Evolutionary conservation across 2,113 vertebrate species (phyloP).

Genomic region (Podarcis raffonei): DNA sequence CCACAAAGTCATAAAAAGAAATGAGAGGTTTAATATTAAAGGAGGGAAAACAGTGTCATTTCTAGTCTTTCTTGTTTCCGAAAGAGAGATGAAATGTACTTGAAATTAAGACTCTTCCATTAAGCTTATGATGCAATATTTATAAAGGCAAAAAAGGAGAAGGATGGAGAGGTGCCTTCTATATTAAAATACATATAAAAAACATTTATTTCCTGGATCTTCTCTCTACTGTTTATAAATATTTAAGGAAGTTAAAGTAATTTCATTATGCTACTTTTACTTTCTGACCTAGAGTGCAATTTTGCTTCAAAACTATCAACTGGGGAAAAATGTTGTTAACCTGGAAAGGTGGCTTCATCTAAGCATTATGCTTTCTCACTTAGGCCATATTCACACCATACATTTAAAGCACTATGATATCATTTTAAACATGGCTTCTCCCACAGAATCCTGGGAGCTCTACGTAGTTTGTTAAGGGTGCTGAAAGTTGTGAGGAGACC

Average conservation of each 20-base stretch:
- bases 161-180: background rate
- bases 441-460: too few relatives aligned
- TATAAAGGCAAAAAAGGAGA: background rate
- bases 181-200: conserved; percentile 30
- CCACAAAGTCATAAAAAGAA: background rate
- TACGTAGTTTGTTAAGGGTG: too few relatives aligned
- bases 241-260: background rate
- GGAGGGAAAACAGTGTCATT: background rate
- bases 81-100: conserved; percentile 18
- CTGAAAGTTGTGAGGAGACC: too few relatives aligned
- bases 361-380: background rate
- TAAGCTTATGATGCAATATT: background rate
- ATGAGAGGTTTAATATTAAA: background rate
- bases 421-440: too few relatives aligned
- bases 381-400: background rate
- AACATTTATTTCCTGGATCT: background rate
- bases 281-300: background rate
- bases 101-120: conserved; percentile 3
- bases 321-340: background rate
- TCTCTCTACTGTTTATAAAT: conserved; percentile 4
- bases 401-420: too few relatives aligned
- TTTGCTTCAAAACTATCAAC: background rate
- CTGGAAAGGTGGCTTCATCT: conserved; percentile 1
- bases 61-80: background rate
- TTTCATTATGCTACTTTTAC: conserved; percentile 17